phyloP scores from a whole-genome alignment of 2,113 vertebrate species.

The Monarcha castaneiventris region DNA sequence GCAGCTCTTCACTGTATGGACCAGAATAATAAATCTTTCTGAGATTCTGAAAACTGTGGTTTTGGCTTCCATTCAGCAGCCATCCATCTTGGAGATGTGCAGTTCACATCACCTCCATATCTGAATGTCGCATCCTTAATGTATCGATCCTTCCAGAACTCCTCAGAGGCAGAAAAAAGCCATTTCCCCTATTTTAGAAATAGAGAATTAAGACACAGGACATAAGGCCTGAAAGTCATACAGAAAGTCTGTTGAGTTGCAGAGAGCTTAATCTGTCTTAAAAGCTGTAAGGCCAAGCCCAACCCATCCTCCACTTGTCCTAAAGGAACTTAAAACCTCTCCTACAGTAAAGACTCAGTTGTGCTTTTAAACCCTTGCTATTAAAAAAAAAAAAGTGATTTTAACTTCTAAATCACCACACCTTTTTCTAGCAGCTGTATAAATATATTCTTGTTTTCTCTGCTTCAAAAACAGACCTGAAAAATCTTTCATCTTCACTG shows the following conservation, averaged over 20 bases:
- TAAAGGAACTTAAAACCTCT: neutral
- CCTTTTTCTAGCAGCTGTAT: neutral
- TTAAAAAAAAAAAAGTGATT: neutral
- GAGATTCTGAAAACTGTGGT: neutral
- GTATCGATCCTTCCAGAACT: neutral
- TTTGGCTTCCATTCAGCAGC: neutral
- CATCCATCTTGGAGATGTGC: neutral
- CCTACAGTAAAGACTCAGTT: neutral
- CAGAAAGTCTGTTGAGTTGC: neutral
- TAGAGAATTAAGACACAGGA: neutral
- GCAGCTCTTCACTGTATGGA: neutral
- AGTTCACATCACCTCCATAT: neutral
- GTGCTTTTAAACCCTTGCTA: neutral
- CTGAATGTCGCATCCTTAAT: neutral
- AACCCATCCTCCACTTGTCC: neutral
- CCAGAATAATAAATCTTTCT: neutral
- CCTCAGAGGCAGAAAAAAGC: neutral
- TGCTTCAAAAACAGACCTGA: neutral
- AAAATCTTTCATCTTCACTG: neutral
- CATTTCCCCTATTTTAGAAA: neutral
- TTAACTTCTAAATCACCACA: neutral
- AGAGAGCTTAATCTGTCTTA: neutral
- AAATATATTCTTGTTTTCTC: neutral
- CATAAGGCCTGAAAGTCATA: neutral
- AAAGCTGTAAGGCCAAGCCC: neutral